phyloP scores from a whole-genome alignment of 2,113 vertebrate species.

The Dicerorhinus sumatrensis region DNA sequence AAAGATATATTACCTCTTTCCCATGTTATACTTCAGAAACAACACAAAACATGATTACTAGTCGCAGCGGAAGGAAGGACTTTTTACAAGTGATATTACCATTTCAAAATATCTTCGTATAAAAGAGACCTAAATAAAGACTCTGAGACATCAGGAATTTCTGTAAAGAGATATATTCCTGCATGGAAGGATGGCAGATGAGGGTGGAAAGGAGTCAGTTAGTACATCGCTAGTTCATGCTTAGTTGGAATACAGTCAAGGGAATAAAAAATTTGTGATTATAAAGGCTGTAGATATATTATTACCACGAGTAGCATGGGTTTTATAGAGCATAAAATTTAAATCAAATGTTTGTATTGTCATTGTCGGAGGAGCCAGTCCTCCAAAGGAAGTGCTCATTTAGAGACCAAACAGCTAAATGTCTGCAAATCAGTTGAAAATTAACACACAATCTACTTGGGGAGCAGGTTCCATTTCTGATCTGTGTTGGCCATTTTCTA shows the following conservation, averaged over 20 bases:
- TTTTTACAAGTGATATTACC: constrained; percentile 55
- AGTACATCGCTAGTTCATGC: not conserved
- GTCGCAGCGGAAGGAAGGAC: constrained; percentile 42
- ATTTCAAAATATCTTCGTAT: constrained; percentile 73
- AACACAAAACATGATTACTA: constrained; percentile 53
- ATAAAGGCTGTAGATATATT: constrained; percentile 22
- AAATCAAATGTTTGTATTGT: constrained; percentile 26
- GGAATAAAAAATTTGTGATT: constrained; percentile 31
- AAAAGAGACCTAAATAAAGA: constrained; percentile 67
- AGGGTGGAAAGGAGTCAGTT: not conserved
- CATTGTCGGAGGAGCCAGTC: not conserved
- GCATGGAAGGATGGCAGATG: not conserved
- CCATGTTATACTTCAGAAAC: constrained; percentile 73
- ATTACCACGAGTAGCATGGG: not conserved
- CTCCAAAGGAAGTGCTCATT: not conserved
- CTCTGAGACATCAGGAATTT: constrained; percentile 47
- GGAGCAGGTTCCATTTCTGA: not conserved
- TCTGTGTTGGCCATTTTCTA: not conserved
- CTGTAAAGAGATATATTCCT: not conserved
- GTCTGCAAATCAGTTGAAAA: constrained; percentile 1
- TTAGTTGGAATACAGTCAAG: constrained; percentile 56
- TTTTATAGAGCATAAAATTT: constrained; percentile 50
- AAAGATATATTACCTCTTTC: constrained; percentile 61
- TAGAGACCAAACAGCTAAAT: not conserved
- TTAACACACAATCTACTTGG: not conserved